phyloP scores from a whole-genome alignment of 2,888 invertebrate genomes.

The Arctia plantaginis region DNA sequence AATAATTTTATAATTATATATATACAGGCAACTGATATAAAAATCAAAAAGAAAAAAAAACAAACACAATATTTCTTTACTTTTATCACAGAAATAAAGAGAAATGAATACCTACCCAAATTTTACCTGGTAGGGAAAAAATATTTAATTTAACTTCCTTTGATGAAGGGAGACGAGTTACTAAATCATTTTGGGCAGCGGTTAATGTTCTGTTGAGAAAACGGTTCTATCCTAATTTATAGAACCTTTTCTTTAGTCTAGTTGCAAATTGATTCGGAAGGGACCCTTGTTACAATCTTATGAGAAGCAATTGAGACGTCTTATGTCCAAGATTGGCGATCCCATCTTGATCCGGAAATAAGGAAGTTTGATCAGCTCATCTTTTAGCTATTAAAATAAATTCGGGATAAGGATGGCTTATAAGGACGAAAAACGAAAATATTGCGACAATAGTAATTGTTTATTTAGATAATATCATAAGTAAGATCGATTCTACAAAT shows the following conservation, averaged over 20 bases:
- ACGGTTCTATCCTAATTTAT: slow-evolving; percentile 17
- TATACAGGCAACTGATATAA: no score
- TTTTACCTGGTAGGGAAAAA: not conserved
- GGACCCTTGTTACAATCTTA: slow-evolving; percentile 23
- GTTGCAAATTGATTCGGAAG: slow-evolving; percentile 24
- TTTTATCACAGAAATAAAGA: not conserved
- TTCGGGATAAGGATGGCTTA: not conserved
- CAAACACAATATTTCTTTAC: not conserved
- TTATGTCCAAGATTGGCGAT: slow-evolving; percentile 14
- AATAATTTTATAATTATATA: no score
- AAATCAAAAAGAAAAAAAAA: no score
- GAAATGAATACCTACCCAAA: not conserved
- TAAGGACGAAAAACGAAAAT: not conserved
- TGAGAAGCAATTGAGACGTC: slow-evolving; percentile 21
- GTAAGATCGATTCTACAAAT: not conserved
- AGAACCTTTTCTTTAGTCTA: slow-evolving; percentile 21
- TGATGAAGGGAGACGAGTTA: not conserved
- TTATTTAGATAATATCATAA: not conserved
- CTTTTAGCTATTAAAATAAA: slow-evolving; percentile 12
- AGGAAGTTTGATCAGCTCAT: slow-evolving; percentile 13
- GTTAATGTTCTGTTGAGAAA: slow-evolving; percentile 3
- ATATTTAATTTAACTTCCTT: not conserved
- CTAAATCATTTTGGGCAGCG: not conserved
- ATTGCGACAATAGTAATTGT: not conserved
- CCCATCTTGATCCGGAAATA: slow-evolving; percentile 12